Conservation (phyloP, 2,113 vertebrate species). For the Scytalopus superciliaris region DNA sequence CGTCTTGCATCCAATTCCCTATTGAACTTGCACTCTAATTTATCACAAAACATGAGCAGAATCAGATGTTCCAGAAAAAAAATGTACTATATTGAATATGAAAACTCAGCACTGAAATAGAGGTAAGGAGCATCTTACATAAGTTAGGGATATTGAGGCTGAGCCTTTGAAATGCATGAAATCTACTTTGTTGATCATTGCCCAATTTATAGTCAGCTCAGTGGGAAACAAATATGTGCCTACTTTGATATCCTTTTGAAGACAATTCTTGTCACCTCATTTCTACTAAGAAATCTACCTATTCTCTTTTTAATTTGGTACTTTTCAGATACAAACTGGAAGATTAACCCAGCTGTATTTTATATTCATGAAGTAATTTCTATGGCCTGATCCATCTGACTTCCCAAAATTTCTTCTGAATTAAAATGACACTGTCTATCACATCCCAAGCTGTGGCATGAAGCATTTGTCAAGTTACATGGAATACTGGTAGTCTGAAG, state of each 20-base stretch:
- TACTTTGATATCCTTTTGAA: neutral
- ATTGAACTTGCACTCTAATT: neutral
- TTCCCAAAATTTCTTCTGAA: constrained; percentile 8
- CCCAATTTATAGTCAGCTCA: neutral
- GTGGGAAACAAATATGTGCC: neutral
- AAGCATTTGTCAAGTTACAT: neutral
- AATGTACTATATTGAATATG: neutral
- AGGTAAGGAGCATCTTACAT: neutral
- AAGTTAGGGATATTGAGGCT: neutral
- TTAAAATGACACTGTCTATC: constrained; percentile 26
- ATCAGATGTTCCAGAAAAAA: constrained; percentile 36
- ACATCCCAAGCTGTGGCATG: constrained; percentile 14
- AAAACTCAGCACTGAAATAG: neutral
- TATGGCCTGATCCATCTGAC: neutral
- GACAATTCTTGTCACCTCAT: neutral
- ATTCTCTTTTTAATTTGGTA: neutral
- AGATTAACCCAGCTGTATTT: neutral
- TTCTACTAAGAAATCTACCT: neutral
- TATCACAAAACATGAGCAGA: neutral
- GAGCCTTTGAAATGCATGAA: constrained; percentile 32
- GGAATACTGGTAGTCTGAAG: neutral
- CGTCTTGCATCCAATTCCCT: neutral
- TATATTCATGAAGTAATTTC: constrained; percentile 12
- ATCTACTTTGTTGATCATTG: constrained; percentile 4
- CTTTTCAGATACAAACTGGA: neutral